These are phyloP conservation scores for Gallinago jamesoni DNA, from an alignment of 2,113 vertebrate species.

Conservation along the genomic window DNA sequence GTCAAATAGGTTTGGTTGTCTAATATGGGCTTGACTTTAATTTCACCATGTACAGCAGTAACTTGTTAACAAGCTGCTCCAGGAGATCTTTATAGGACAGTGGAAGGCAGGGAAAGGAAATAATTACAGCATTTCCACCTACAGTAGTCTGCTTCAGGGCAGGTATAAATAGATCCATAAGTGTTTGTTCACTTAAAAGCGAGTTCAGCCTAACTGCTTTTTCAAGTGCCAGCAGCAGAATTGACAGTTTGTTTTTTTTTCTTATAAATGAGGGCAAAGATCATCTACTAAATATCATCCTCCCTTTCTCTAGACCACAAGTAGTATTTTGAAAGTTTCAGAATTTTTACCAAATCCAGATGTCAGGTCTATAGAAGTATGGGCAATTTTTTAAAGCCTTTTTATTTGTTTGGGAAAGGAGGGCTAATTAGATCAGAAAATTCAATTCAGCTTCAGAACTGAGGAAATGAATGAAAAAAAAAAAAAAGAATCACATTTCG, in stretches of 20 bases:
- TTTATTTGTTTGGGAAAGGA: background rate
- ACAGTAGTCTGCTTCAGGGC: slow-evolving; percentile 59
- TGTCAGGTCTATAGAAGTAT: background rate
- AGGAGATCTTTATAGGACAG: slow-evolving; percentile 44
- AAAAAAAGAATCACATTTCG: background rate
- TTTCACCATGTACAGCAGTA: background rate
- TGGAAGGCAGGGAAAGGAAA: slow-evolving; percentile 48
- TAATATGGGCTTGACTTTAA: background rate
- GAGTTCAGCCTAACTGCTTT: slow-evolving; percentile 18
- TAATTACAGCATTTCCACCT: slow-evolving; percentile 60
- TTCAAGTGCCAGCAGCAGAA: slow-evolving; percentile 22
- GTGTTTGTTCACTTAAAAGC: slow-evolving; percentile 41
- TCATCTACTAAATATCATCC: background rate
- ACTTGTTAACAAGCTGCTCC: slow-evolving; percentile 53
- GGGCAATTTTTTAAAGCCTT: background rate
- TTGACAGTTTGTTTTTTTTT: background rate
- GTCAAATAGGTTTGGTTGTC: background rate
- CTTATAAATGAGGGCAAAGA: slow-evolving; percentile 17
- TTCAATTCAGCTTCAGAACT: background rate
- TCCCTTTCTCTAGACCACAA: background rate
- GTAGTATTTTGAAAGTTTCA: background rate
- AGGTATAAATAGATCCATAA: slow-evolving; percentile 67
- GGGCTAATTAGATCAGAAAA: background rate
- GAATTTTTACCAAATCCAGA: slow-evolving; percentile 20
- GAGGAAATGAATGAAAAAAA: background rate